These are phyloP conservation scores for Tupaia tana DNA, from an alignment of 2,113 vertebrate genomes.

Conservation along the genomic window DNA sequence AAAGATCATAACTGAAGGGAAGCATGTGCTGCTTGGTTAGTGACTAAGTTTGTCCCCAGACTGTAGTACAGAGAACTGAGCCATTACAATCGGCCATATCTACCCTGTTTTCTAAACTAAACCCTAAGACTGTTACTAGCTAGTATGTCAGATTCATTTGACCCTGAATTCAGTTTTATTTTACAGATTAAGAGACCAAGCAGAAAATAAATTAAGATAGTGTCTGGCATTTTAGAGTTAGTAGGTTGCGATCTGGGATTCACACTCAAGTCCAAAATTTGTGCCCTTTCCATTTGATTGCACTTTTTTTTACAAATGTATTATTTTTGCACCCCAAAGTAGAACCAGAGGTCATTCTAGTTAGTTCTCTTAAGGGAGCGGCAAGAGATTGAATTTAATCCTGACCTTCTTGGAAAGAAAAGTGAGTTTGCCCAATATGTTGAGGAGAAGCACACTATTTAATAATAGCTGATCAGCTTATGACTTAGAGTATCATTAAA, in stretches of 20 bases:
- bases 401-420: neutral
- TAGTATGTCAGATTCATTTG: neutral
- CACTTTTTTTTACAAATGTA: neutral
- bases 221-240: neutral
- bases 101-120: neutral
- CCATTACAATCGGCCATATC: neutral
- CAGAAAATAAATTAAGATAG: neutral
- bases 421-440: neutral
- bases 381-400: neutral
- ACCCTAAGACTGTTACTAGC: no score
- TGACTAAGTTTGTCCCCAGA: neutral
- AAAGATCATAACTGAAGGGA: no score
- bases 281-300: neutral
- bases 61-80: neutral
- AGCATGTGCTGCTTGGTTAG: neutral
- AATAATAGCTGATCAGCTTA: neutral
- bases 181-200: neutral
- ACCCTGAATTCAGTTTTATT: neutral
- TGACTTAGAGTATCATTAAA: neutral
- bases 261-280: neutral
- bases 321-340: neutral
- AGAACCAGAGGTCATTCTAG: neutral
- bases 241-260: neutral
- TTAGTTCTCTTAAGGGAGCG: neutral
- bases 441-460: neutral